Conservation (phyloP, 2,797 vertebrate species). For the Amblyraja radiata region DNA sequence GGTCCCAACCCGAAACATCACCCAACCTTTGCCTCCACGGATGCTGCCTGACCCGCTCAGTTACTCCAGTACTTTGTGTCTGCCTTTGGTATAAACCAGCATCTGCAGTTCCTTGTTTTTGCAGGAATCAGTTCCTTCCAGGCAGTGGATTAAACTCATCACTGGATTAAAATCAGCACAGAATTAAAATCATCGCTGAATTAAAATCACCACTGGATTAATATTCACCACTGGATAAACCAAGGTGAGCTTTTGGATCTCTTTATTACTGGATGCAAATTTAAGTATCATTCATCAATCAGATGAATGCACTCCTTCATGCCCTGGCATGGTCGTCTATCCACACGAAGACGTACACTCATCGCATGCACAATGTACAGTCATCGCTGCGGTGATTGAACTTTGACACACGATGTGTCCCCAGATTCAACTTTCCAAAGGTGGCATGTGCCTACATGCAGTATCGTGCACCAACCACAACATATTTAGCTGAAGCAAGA, state of each 20-base stretch:
- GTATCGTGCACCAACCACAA: neutral
- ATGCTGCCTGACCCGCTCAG: too few relatives aligned
- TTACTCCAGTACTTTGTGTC: too few relatives aligned
- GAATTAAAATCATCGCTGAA: neutral
- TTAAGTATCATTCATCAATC: neutral
- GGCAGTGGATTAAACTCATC: neutral
- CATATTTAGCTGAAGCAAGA: neutral
- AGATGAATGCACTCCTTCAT: neutral
- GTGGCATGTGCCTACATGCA: neutral
- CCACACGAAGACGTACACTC: neutral
- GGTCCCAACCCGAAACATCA: too few relatives aligned
- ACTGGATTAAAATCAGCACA: too few relatives aligned
- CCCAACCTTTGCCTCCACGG: too few relatives aligned
- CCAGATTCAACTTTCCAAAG: neutral
- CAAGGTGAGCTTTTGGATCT: too few relatives aligned
- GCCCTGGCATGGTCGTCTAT: neutral
- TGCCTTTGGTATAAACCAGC: too few relatives aligned
- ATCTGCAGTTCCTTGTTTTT: too few relatives aligned
- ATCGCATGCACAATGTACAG: neutral
- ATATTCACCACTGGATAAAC: neutral
- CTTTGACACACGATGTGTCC: neutral
- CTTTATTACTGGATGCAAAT: neutral
- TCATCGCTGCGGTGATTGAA: neutral
- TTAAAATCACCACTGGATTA: too few relatives aligned
- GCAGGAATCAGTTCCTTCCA: neutral